Evolutionary conservation across 2,113 vertebrate species (phyloP), one percentile per base, ranked within the genome.

Genomic region (Morone saxatilis): DNA sequence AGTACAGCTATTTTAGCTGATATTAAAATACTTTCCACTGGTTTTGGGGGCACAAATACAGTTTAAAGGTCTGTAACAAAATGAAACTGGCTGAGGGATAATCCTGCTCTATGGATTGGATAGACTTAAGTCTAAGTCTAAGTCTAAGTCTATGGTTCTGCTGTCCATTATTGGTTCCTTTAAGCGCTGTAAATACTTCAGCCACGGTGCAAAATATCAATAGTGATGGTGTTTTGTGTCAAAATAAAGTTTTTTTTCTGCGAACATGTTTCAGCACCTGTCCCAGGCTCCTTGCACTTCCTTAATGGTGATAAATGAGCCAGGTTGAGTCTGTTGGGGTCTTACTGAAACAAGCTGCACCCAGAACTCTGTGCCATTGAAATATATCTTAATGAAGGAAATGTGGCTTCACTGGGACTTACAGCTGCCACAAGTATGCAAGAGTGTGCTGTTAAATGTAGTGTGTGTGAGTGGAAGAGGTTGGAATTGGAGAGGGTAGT

Each of bases 321-420:
- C 53, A 45, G 13, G 57, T 25, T 31, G 77, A 85, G 76, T 87
- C 70, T 89, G 53, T 43, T 56, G 73, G 80, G 81, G 71, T 88
- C 80, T 93, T 91, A 90, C 70, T 88, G 89, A 88, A 92, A 92
- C 92, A 90, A 77, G 78, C 81, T 87, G 82, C 63, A 87, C 56
- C 83, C 73, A 71, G 71, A 80, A 71, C 48, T 73, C 71, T 72
- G 70, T 59, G 48, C 80, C 66, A 81, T 56, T 76, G 80, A 93
- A 88, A 86, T 88, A 77, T 65, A 67, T 86, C 76, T 88, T 84
- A 88, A 79, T 84, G 86, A 91, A 91, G 86, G 83, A 87, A 85
- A 90, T 85, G 85, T 78, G 83, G 82, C 81, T 91, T 89, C 86
- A 89, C 79, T 70, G 80, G 74, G 86, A 85, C 81, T 85, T 71